These are phyloP conservation scores for Melieria picta DNA, from an alignment of 2,888 invertebrate species.

Conservation along the genomic window DNA sequence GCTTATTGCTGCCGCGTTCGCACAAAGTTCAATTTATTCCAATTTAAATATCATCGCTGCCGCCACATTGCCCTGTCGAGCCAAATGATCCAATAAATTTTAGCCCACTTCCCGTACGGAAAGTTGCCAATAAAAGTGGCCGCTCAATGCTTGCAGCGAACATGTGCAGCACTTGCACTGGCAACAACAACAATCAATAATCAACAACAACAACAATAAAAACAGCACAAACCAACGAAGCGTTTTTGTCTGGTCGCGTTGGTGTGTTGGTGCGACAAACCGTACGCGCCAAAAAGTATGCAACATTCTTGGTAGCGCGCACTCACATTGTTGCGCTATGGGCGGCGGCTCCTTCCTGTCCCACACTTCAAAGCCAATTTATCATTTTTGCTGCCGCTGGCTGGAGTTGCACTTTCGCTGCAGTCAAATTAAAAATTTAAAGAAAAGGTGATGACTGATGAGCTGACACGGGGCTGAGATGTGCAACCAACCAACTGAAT, in stretches of 20 bases:
- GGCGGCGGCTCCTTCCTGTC: not conserved
- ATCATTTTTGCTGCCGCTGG: constrained; percentile 40
- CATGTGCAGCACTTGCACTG: constrained; percentile 13
- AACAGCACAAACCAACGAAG: too few relatives aligned
- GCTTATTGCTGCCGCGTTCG: too few relatives aligned
- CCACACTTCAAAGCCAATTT: constrained; percentile 42
- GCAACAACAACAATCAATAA: constrained; percentile 4
- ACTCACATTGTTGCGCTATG: constrained; percentile 31
- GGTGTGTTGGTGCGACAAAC: not conserved
- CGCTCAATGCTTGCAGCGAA: not conserved
- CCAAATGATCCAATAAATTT: constrained; percentile 30
- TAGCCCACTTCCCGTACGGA: not conserved
- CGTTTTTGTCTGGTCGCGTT: too few relatives aligned
- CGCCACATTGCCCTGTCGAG: constrained; percentile 16
- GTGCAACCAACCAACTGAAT: constrained; percentile 40
- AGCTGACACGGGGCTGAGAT: constrained; percentile 15
- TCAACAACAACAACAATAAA: too few relatives aligned
- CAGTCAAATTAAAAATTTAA: constrained; percentile 13
- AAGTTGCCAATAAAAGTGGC: too few relatives aligned
- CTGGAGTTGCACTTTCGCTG: not conserved
- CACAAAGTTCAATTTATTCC: too few relatives aligned
- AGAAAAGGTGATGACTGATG: constrained; percentile 31
- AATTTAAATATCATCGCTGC: not conserved
- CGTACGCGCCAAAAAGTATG: constrained; percentile 50
- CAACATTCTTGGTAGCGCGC: constrained; percentile 50